A percentile compares a stretch with the other conserved stretches of the same genome.
Conservation (phyloP, 2,888 invertebrate species). For the Cheilosia soror region DNA sequence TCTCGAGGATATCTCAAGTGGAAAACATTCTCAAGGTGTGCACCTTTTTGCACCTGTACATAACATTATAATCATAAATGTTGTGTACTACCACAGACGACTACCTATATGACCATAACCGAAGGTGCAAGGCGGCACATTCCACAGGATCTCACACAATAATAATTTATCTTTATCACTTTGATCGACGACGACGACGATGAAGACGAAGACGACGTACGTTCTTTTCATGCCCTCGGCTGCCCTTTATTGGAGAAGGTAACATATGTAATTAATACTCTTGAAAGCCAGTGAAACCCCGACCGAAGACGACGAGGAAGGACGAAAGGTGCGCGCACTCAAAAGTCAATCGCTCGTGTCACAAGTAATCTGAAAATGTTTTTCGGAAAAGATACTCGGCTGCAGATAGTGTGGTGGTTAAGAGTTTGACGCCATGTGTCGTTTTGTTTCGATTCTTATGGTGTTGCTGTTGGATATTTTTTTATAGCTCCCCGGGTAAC, state of each 20-base stretch:
- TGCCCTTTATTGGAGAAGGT: slow-evolving; percentile 50
- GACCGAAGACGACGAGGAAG: slow-evolving; percentile 13
- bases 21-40: slow-evolving; percentile 73
- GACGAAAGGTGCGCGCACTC: slow-evolving; percentile 54
- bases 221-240: slow-evolving; percentile 2
- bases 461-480: background rate
- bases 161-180: slow-evolving; percentile 75
- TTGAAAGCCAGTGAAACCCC: slow-evolving; percentile 33
- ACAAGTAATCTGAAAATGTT: slow-evolving; percentile 67
- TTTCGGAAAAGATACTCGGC: slow-evolving; percentile 54
- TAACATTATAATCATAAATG: slow-evolving; percentile 74
- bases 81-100: slow-evolving; percentile 57
- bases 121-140: slow-evolving; percentile 39
- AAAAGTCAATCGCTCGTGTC: slow-evolving; percentile 75
- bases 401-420: slow-evolving; percentile 62
- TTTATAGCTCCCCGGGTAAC: slow-evolving; percentile 46
- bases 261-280: slow-evolving; percentile 72
- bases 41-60: slow-evolving; percentile 74
- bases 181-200: slow-evolving; percentile 62
- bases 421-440: slow-evolving; percentile 69
- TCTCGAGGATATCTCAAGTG: slow-evolving; percentile 30
- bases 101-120: slow-evolving; percentile 9
- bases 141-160: slow-evolving; percentile 66
- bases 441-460: slow-evolving; percentile 8
- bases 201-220: slow-evolving; percentile 16